Conservation (phyloP, 2,113 vertebrate genomes). For the Cochlearius cochlearius region DNA sequence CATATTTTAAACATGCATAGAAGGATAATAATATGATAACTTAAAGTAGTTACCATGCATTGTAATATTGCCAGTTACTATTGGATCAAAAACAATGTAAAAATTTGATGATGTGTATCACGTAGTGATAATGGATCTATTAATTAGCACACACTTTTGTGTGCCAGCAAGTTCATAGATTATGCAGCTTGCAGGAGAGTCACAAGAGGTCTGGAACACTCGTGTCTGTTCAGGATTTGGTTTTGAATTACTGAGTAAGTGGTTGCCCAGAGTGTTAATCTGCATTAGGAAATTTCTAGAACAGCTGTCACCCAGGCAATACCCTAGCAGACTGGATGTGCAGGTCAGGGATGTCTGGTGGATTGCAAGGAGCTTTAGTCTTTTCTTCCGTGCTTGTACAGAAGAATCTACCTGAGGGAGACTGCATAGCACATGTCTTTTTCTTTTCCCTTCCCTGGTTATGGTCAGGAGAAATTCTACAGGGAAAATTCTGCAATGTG, state of each 20-base stretch:
- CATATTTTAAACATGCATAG: neutral
- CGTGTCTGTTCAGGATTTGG: neutral
- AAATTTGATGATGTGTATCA: neutral
- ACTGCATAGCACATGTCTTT: accelerated
- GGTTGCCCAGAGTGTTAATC: neutral
- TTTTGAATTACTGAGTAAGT: neutral
- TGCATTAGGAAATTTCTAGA: neutral
- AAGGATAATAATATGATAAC: neutral
- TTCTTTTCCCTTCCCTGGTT: neutral
- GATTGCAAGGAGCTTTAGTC: neutral
- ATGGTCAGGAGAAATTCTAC: neutral
- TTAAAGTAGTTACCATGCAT: neutral
- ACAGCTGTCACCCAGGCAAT: neutral
- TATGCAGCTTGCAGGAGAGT: neutral
- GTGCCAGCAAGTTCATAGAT: neutral
- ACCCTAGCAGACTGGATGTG: neutral
- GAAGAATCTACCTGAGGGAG: neutral
- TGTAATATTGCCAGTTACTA: neutral
- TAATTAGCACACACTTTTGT: neutral
- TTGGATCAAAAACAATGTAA: slow-evolving; percentile 4
- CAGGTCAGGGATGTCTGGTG: neutral
- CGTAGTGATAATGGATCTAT: neutral
- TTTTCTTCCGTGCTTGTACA: neutral
- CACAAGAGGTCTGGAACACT: neutral
- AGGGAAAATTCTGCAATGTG: neutral